These are phyloP conservation scores for Grammomys surdaster DNA, from an alignment of 2,113 vertebrate genomes.

Conservation along the genomic window DNA sequence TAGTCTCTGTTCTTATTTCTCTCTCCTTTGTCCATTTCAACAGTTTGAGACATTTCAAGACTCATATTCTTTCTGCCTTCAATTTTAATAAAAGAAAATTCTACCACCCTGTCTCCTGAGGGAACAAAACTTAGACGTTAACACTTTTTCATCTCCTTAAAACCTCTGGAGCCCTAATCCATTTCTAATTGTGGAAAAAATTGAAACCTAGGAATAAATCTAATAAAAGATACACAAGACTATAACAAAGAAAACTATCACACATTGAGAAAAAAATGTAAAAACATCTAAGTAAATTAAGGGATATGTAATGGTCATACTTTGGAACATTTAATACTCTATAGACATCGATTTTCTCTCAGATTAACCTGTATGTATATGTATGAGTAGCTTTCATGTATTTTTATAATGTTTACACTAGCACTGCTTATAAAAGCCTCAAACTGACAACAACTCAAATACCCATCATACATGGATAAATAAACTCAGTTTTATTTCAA, in stretches of 20 bases:
- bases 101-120: slow-evolving; percentile 26
- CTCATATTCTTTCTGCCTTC: slow-evolving; percentile 21
- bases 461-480: not conserved
- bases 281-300: slow-evolving; percentile 14
- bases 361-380: slow-evolving; percentile 15
- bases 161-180: slow-evolving; percentile 19
- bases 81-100: slow-evolving; percentile 65
- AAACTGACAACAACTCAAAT: slow-evolving; percentile 22
- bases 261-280: not conserved
- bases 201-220: slow-evolving; percentile 29
- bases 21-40: slow-evolving; percentile 59
- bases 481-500: not conserved
- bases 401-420: slow-evolving; percentile 14
- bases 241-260: slow-evolving; percentile 30
- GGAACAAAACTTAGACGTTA: slow-evolving; percentile 58
- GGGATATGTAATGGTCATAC: not conserved
- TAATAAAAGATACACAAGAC: slow-evolving; percentile 49
- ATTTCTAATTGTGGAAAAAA: slow-evolving; percentile 44
- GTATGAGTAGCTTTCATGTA: not conserved
- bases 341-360: not conserved
- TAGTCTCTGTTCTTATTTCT: slow-evolving; percentile 24
- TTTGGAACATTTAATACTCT: slow-evolving; percentile 5
- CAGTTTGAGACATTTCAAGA: slow-evolving; percentile 62
- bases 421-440: not conserved
- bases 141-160: slow-evolving; percentile 64